Percentiles rank a stretch among this genome's conserved stretches.
phyloP scores from a whole-genome alignment of 2,797 vertebrate genomes.

The Hirundo rustica region DNA sequence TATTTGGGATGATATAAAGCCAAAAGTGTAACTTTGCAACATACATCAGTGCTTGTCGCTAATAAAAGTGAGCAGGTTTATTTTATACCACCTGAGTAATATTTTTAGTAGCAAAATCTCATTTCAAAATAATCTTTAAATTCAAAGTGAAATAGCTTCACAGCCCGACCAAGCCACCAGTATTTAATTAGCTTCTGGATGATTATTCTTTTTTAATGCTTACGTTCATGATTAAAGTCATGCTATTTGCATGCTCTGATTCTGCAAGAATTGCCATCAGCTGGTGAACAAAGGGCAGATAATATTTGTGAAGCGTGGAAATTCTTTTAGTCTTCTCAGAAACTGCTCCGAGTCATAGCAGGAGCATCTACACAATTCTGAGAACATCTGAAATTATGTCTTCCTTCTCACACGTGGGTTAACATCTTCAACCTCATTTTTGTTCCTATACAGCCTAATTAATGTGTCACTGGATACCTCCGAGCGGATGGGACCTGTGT shows the following conservation, averaged over 20 bases:
- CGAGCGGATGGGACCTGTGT: not conserved
- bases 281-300: not conserved
- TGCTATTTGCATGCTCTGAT: conserved; percentile 24
- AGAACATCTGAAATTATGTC: not conserved
- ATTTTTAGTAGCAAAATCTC: conserved; percentile 4
- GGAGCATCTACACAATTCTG: not conserved
- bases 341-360: conserved; percentile 7
- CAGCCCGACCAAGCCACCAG: not conserved
- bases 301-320: not conserved
- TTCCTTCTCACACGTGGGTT: conserved; percentile 22
- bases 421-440: not conserved
- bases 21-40: not conserved
- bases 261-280: not conserved
- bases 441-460: not conserved
- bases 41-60: not conserved
- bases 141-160: conserved; percentile 12
- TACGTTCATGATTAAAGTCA: conserved; percentile 24
- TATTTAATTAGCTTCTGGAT: conserved; percentile 41
- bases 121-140: conserved; percentile 31
- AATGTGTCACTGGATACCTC: not conserved
- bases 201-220: conserved; percentile 24
- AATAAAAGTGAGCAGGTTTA: not conserved
- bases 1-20: not conserved
- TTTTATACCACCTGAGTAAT: not conserved
- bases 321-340: conserved; percentile 23